Evolutionary conservation across 2,888 invertebrate genomes (phyloP), one percentile per base, ranked within the genome.

Genomic region (Agrilus mali): DNA sequence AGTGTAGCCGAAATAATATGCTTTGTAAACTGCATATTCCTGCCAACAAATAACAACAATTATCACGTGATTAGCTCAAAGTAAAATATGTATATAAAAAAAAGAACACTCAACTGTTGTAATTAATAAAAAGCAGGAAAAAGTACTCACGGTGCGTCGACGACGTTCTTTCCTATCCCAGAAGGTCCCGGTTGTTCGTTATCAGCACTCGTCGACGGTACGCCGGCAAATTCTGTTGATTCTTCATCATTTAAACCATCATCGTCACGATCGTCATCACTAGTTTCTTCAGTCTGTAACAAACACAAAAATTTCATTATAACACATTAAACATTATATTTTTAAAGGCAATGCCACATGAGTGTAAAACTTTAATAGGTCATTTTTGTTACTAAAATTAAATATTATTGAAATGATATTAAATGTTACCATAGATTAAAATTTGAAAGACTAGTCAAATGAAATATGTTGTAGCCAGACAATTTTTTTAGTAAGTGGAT

Each of bases 111-210:
- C 27, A 27, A 27, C 27, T 27, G 27, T 10, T 10, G 27, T 27
- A 36, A 14, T 36, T 36, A 12, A 10, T 33, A 27, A 33, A 8
- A 60, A 56, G 52, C 49, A 57, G 56, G 20, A 59, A 59, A 57
- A 55, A 55, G 52, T 65, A 66, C 66, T 66, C 65, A 66, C 66
- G 64, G 64, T 64, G 61, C 59, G 52, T 64, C 66, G 41, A 54
- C 52, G 44, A 59, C 48, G 39, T 56, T 55, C 47, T 64, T 64
- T 45, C 59, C 58, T 10, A 67, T 52, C 7, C 67, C 67, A 1
- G 66, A 67, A n/a, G 68, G 66, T 17, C 67, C 68, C 16, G 68
- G 62, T 51, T 67, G 65, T 40, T 65, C 64, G 12, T 51, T 50
- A 47, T 64, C 63, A 16, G 60, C 60, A 50, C 58, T 61, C 14